Base-by-base conservation (phyloP, 2,797 vertebrate genomes). In the Tokudaia tokunoshimensis region DNA sequence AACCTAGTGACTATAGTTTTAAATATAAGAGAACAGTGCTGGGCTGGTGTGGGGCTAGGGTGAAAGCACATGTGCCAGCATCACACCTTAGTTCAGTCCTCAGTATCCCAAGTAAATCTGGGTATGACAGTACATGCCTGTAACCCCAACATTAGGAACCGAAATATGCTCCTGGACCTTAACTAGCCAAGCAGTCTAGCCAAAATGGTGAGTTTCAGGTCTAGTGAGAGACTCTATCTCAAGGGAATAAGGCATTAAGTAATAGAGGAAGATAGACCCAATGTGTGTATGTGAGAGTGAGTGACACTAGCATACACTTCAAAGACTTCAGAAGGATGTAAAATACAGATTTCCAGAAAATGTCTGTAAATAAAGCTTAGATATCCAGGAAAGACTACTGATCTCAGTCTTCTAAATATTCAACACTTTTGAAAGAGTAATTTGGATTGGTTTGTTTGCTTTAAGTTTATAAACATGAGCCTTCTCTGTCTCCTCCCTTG, bases 391-490 rank as follows among this genome's bases (percentile, higher is more conserved):
- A 65, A 52, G 11, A 22, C 41, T 57, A 14, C 22, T 74, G 10
- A 57, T 84, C 17, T 89, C 79, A 63, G 0, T 79, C 61, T 92
- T 15, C 59, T 44, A 52, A 29, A 67, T 37, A 72, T 37, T n/a
- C 3, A 86, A 26, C 74, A 59, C 26, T 87, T 84, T 83, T 89
- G 17, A 55, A 80, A 83, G 55, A 72, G 55, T 72, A 67, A 87
- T 86, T 94, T 55, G 37, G 70, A 47, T 93, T 61, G 50, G n/a
- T 44, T 91, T 94, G 6, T 92, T 95, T 96, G 59, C 34, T 92
- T 79, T 75, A 82, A 90, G 31, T 79, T 92, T 82, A 44, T 63
- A 44, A 44, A 31, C 57, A 29, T 61, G 34, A 61, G 37, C 57
- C 80, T 26, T 15, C 57, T 83, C 24, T 17, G 19, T 83, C 12